phyloP scores from a whole-genome alignment of 64 coral and sea anemone species.

The Porites australiensis region DNA sequence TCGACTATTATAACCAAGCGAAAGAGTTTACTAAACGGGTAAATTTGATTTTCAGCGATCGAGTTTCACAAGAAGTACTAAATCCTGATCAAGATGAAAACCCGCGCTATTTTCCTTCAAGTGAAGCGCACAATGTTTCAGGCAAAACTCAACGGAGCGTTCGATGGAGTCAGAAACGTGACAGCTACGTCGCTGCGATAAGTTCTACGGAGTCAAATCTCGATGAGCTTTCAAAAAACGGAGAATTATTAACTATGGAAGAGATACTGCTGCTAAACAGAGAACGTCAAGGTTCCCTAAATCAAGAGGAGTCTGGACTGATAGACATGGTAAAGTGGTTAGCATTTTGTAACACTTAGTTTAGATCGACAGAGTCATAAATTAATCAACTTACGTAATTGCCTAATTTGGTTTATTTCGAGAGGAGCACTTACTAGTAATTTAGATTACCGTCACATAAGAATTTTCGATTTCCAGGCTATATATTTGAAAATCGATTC shows the following conservation, averaged over 20 bases:
- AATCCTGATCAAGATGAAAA: not conserved
- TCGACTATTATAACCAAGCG: no score
- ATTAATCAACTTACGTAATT: no score
- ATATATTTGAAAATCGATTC: no score
- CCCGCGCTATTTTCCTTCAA: not conserved
- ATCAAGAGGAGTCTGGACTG: not conserved
- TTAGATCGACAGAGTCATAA: no score
- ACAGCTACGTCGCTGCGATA: constrained; percentile 48
- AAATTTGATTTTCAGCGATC: constrained; percentile 7
- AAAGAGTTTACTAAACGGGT: no score
- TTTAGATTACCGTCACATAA: no score
- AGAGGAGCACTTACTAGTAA: no score
- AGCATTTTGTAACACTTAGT: no score
- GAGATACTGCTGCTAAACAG: constrained; percentile 23
- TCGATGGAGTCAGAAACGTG: constrained; percentile 42
- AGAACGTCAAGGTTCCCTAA: not conserved
- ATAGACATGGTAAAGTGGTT: not conserved
- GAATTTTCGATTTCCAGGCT: no score
- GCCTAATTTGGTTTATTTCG: no score
- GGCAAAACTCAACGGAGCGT: not conserved
- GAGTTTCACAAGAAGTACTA: not conserved
- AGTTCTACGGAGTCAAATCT: constrained; percentile 4
- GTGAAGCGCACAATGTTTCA: not conserved
- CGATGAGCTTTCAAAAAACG: not conserved
- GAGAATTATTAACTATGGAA: not conserved